Percentiles rank a stretch among this genome's conserved stretches.
phyloP scores from a whole-genome alignment of 1,140 invertebrate species.

The Drosophila serrata region DNA sequence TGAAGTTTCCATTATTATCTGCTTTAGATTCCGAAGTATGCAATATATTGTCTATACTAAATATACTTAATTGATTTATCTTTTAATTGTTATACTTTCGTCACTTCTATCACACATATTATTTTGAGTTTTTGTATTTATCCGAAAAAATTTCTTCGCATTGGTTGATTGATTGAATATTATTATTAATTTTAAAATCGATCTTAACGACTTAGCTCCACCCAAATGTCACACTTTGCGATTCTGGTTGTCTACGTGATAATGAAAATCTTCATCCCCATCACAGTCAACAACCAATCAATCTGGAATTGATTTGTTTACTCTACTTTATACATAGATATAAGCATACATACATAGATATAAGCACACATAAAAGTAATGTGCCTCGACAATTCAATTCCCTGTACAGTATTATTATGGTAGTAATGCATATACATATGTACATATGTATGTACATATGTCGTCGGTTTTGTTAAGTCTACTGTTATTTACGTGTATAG shows the following conservation, averaged over 20 bases:
- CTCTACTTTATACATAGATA: neutral
- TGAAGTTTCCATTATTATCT: neutral
- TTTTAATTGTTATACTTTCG: neutral
- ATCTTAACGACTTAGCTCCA: neutral
- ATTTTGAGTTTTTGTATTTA: neutral
- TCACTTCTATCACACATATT: neutral
- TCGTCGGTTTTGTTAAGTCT: too few relatives aligned
- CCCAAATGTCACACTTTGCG: constrained; percentile 18
- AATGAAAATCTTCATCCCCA: constrained; percentile 15
- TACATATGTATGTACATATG: too few relatives aligned
- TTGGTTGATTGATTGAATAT: too few relatives aligned
- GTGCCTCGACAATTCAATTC: neutral
- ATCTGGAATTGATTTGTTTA: constrained; percentile 8
- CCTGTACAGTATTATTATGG: too few relatives aligned
- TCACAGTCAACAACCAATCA: constrained; percentile 19
- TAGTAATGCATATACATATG: too few relatives aligned
- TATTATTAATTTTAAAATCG: too few relatives aligned
- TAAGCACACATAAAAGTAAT: neutral
- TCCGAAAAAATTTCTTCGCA: neutral
- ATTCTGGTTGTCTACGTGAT: neutral
- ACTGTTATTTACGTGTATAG: too few relatives aligned
- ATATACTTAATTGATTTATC: neutral
- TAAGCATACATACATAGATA: constrained; percentile 1
- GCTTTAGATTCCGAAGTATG: neutral
- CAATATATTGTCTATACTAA: constrained; percentile 4